Percentiles rank a stretch among this genome's conserved stretches.
Evolutionary conservation across 2,888 invertebrate genomes (phyloP).

Genomic region (Tachina lurida): DNA sequence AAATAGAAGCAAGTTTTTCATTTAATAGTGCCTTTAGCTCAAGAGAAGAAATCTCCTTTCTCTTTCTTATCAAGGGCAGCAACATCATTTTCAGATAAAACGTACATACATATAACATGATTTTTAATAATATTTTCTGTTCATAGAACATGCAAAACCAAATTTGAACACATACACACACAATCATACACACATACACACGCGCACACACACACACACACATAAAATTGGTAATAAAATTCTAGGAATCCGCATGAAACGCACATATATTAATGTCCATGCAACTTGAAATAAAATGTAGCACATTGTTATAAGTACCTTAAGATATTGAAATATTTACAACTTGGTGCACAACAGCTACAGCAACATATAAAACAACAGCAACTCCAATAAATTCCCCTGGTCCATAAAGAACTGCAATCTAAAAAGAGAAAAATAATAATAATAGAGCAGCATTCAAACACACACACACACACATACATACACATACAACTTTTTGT

Average conservation of each 20-base stretch:
- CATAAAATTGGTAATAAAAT: slow-evolving; percentile 35
- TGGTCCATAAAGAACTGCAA: slow-evolving; percentile 36
- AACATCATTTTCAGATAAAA: slow-evolving; percentile 4
- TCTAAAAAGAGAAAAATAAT: not conserved
- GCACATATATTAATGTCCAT: slow-evolving; percentile 54
- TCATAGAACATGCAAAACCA: slow-evolving; percentile 15
- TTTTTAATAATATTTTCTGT: slow-evolving; percentile 1
- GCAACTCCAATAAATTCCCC: slow-evolving; percentile 55
- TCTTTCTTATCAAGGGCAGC: not conserved
- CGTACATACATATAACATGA: not conserved
- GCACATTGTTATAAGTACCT: slow-evolving; percentile 50
- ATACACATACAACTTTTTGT: not conserved
- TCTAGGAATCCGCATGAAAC: slow-evolving; percentile 47
- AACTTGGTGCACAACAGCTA: slow-evolving; percentile 9
- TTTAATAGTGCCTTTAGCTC: too few relatives aligned
- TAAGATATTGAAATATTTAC: slow-evolving; percentile 28
- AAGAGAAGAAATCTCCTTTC: not conserved
- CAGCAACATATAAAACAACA: slow-evolving; percentile 12
- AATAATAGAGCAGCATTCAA: slow-evolving; percentile 13
- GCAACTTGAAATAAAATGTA: slow-evolving; percentile 31
- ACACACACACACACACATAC: slow-evolving; percentile 24
- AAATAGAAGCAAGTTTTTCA: too few relatives aligned
- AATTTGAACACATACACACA: not conserved
- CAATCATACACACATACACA: not conserved
- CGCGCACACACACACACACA: not conserved